Evolutionary conservation across 1,140 invertebrate genomes (phyloP).

Genomic region (Euschistus heros): DNA sequence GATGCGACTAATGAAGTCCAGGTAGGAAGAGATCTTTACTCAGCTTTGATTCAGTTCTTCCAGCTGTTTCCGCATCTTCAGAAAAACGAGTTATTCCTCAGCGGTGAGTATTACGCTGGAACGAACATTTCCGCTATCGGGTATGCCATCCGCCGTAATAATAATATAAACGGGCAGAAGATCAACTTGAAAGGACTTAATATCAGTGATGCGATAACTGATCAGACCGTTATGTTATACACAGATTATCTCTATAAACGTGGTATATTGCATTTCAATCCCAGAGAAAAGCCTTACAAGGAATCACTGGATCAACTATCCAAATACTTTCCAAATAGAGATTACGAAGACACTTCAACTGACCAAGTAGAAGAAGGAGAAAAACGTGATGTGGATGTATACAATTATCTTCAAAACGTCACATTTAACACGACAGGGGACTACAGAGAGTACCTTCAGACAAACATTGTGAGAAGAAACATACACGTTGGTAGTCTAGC

Average conservation of each 20-base stretch:
- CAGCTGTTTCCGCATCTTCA: constrained; percentile 40
- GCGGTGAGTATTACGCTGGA: constrained; percentile 48
- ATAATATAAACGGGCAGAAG: constrained; percentile 45
- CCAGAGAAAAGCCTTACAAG: too few relatives aligned
- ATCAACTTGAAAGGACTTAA: constrained; percentile 60
- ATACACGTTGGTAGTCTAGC: constrained; percentile 77
- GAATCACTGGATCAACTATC: too few relatives aligned
- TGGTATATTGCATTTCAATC: constrained; percentile 39
- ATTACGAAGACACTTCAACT: too few relatives aligned
- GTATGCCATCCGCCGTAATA: constrained; percentile 42
- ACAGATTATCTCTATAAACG: constrained; percentile 71
- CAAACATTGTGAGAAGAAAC: constrained; percentile 47
- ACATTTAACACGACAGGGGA: too few relatives aligned
- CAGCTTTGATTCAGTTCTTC: constrained; percentile 58
- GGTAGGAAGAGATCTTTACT: constrained; percentile 54
- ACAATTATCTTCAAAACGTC: too few relatives aligned
- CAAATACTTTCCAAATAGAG: too few relatives aligned
- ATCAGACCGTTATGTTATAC: constrained; percentile 66
- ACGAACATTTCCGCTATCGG: constrained; percentile 44
- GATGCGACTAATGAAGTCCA: constrained; percentile 3
- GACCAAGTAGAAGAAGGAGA: too few relatives aligned
- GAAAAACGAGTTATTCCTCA: constrained; percentile 31
- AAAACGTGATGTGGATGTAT: too few relatives aligned
- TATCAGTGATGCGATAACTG: constrained; percentile 76
- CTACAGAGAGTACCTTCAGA: constrained; percentile 42